phyloP scores from a whole-genome alignment of 2,888 invertebrate species.

The Xylota segnis region DNA sequence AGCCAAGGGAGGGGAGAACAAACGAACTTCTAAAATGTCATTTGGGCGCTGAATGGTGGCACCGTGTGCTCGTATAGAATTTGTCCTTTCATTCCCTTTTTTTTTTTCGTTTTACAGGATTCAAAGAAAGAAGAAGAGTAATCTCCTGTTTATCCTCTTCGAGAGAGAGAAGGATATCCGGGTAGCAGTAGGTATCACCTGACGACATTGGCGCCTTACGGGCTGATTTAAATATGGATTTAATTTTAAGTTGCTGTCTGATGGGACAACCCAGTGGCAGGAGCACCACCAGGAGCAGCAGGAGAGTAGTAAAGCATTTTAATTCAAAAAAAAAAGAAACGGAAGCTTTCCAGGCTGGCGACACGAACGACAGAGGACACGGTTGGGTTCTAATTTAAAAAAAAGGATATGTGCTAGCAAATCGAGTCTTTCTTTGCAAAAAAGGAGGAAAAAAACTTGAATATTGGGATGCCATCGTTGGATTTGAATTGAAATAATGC shows the following conservation, averaged over 20 bases:
- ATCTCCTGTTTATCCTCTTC: constrained; percentile 44
- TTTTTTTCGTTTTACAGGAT: too few species aligned
- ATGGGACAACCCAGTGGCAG: neutral
- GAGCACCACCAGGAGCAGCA: constrained; percentile 29
- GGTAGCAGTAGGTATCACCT: constrained; percentile 41
- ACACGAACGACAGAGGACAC: neutral
- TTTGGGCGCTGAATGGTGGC: constrained; percentile 32
- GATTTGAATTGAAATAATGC: neutral
- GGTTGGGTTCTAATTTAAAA: constrained; percentile 33
- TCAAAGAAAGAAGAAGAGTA: constrained; percentile 20
- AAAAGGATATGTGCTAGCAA: constrained; percentile 52
- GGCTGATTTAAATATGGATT: constrained; percentile 65
- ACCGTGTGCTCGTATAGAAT: constrained; percentile 10
- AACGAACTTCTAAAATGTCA: constrained; percentile 25
- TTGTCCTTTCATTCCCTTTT: constrained; percentile 10
- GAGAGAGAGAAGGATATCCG: constrained; percentile 16
- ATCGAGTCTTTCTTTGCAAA: constrained; percentile 35
- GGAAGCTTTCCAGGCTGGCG: constrained; percentile 11
- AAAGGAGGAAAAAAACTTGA: constrained; percentile 7
- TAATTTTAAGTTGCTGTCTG: constrained; percentile 58
- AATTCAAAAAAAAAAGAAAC: constrained; percentile 37
- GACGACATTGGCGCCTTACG: constrained; percentile 61
- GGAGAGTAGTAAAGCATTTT: constrained; percentile 23
- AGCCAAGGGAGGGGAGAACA: neutral
- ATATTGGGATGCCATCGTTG: constrained; percentile 2